Conservation (phyloP, 2,797 vertebrate genomes). For the Neosilurus hyrtlii region DNA sequence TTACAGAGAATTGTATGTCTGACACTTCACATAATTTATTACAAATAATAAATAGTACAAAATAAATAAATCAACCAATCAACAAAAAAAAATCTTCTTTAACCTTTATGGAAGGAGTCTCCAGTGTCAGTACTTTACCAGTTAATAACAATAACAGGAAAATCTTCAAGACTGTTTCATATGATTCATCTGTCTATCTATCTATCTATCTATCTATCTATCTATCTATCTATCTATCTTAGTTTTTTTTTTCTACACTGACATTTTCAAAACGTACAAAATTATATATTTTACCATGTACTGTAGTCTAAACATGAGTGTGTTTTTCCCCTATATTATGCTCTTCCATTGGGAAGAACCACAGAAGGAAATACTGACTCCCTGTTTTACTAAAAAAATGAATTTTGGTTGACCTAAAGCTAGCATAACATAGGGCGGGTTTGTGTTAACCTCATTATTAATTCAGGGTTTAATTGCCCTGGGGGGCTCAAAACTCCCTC, state of each 20-base stretch:
- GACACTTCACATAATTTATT: background rate
- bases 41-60: background rate
- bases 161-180: background rate
- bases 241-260: background rate
- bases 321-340: background rate
- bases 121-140: background rate
- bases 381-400: constrained; percentile 32
- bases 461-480: constrained; percentile 16
- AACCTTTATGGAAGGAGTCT: background rate
- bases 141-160: background rate
- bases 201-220: too few relatives aligned
- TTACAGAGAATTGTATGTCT: background rate
- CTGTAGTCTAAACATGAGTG: background rate
- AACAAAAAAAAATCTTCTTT: background rate
- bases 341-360: background rate
- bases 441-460: background rate
- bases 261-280: background rate
- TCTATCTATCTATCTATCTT: too few relatives aligned
- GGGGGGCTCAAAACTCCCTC: background rate
- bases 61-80: background rate
- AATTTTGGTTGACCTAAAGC: constrained; percentile 28
- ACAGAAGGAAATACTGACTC: background rate
- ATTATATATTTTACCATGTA: too few relatives aligned
- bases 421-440: background rate
- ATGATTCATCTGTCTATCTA: too few relatives aligned